A percentile compares a stretch with the other conserved stretches of the same genome.
These are phyloP conservation scores for Holotrichia oblita DNA, from an alignment of 1,140 invertebrate genomes.

Conservation along the genomic window DNA sequence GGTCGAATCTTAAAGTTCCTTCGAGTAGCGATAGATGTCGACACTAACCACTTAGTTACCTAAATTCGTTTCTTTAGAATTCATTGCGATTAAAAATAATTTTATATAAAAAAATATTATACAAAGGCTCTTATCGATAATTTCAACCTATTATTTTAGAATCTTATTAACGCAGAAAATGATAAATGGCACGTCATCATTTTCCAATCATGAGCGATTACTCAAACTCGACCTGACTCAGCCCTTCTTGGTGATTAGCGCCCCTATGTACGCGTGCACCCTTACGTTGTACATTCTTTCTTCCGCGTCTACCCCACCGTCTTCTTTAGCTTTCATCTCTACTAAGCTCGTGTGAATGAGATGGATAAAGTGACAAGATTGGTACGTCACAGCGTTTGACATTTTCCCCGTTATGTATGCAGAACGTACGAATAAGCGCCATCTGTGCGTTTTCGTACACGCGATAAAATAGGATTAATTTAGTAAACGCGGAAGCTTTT, in stretches of 20 bases:
- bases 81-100: too few relatives aligned
- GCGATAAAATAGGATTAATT: background rate
- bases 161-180: too few relatives aligned
- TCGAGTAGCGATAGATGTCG: too few relatives aligned
- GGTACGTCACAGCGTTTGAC: background rate
- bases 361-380: conserved; percentile 6
- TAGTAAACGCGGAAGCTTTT: too few relatives aligned
- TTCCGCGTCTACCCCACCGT: too few relatives aligned
- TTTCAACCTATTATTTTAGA: too few relatives aligned
- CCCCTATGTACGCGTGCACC: too few relatives aligned
- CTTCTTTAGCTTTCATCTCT: background rate
- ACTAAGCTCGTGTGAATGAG: background rate
- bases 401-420: background rate
- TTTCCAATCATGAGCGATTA: background rate
- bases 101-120: too few relatives aligned
- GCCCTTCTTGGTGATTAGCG: background rate
- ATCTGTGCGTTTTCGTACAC: background rate
- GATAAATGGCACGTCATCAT: background rate
- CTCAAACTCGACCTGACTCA: background rate
- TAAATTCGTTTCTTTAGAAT: too few relatives aligned
- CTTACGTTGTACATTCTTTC: background rate
- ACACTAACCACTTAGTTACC: too few relatives aligned
- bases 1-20: too few relatives aligned
- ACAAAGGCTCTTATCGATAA: too few relatives aligned
- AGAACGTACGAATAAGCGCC: background rate